Base-by-base conservation (phyloP, 2,113 vertebrate genomes). In the Alces alces region DNA sequence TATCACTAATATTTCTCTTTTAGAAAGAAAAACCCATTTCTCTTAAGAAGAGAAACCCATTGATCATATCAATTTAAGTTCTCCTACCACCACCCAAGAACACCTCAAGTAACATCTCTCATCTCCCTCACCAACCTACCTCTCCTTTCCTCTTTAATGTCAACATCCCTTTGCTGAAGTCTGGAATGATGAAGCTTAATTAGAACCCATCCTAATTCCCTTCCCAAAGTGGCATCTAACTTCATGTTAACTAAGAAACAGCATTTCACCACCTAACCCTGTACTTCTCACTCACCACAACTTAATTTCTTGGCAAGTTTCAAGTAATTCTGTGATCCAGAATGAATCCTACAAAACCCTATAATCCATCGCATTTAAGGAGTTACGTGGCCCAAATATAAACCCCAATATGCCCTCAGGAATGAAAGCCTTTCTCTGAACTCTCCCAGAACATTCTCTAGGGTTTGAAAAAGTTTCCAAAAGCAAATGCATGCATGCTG, bases 351-450 rank as follows among this genome's bases (percentile, higher is more conserved):
- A 66, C 36, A 93, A 73, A 92, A 30, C 33, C 27, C 28, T 43
- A 43, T 28, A 39, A 79, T 58, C 27, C 39, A 55, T 78, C 10
- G 64, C 60, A 88, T 87, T 87, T 36, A 95, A 92, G 86, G 19
- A 82, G 19, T 43, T 45, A 47, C 1, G 9, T 76, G 14, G 6
- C 15, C 21, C n/a, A 88, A 36, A 85, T 87, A 92, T 15, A 96
- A 95, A 83, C 12, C 28, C 27, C 39, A 95, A 5, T 58, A 80
- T 86, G 16, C 17, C 50, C 30, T 88, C 2, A 28, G 21, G 9
- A 21, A 70, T 86, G 47, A 89, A 95, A 91, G 30, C 16, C 30
- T 93, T 85, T 85, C 82, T 93, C 89, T 66, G 50, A 95, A 93
- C 25, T 86, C 55, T 88, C 10, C 88, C 25, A 92, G 30, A 17